These are phyloP conservation scores for Megalops cyprinoides DNA, from an alignment of 2,797 vertebrate species.

Conservation along the genomic window DNA sequence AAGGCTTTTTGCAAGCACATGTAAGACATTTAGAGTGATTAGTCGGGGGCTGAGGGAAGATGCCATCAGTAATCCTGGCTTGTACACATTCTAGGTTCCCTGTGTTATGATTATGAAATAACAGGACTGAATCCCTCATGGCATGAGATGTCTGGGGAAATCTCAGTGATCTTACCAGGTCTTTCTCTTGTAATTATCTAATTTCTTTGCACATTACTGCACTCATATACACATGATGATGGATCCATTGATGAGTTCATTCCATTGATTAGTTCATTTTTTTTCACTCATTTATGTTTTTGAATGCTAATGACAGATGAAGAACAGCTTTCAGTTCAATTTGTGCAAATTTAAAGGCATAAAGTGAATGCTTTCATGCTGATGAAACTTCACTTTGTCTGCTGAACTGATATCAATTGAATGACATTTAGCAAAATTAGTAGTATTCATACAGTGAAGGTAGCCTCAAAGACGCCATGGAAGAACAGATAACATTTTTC, in stretches of 20 bases:
- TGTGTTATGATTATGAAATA: no score
- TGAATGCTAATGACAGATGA: neutral
- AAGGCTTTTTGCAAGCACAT: no score
- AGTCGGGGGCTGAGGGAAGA: no score
- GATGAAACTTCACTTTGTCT: neutral
- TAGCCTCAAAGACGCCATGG: conserved; percentile 47
- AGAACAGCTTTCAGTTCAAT: neutral
- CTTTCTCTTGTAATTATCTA: neutral
- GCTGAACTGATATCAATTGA: neutral
- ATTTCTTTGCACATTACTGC: neutral
- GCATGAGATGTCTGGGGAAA: no score
- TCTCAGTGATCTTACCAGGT: neutral
- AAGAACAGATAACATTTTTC: conserved; percentile 42
- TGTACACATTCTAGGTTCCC: no score
- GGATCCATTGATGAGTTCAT: neutral
- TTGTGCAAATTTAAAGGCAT: neutral
- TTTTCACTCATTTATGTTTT: neutral
- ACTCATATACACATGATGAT: neutral
- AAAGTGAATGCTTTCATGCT: neutral
- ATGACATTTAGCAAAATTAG: conserved; percentile 31
- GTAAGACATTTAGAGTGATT: no score
- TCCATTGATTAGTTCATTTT: neutral
- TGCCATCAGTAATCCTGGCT: no score
- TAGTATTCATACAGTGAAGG: conserved; percentile 48
- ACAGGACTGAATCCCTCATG: no score